phyloP scores from a whole-genome alignment of 1,140 invertebrate genomes.

The Pteromalus puparum region DNA sequence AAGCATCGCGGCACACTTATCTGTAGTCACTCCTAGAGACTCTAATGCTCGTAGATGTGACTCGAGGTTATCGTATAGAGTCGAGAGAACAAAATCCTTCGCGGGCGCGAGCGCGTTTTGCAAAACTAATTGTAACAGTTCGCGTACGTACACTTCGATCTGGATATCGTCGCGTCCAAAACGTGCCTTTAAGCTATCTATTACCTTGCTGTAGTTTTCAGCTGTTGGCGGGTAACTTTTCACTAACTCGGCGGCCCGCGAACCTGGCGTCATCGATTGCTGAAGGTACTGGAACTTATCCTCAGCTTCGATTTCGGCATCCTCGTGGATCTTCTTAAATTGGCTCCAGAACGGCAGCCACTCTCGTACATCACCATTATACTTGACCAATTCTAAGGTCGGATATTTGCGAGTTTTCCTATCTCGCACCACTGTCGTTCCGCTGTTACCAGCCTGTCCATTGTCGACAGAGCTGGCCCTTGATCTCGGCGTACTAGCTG shows the following conservation, averaged over 20 bases:
- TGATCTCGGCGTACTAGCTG: too few relatives aligned
- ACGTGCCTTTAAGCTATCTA: conserved; percentile 54
- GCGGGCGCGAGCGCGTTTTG: too few relatives aligned
- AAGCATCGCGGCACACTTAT: conserved; percentile 61
- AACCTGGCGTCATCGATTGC: conserved; percentile 3
- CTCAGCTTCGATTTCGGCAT: conserved; percentile 42
- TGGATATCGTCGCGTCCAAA: conserved; percentile 49
- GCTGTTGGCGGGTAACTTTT: conserved; percentile 57
- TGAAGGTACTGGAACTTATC: conserved; percentile 33
- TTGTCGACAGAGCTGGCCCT: neutral
- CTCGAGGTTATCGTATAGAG: too few relatives aligned
- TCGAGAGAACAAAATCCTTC: too few relatives aligned
- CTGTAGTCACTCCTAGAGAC: conserved; percentile 37
- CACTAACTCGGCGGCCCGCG: conserved; percentile 1
- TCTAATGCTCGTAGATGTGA: too few relatives aligned
- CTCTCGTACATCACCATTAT: neutral
- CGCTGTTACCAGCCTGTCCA: neutral
- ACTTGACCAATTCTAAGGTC: neutral
- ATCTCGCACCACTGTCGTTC: neutral
- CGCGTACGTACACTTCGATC: conserved; percentile 46
- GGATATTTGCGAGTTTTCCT: neutral
- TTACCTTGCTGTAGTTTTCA: conserved; percentile 59
- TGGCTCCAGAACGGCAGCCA: conserved; percentile 37
- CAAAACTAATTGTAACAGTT: conserved; percentile 52
- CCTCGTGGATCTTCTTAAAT: conserved; percentile 58